A percentile compares a stretch with the other conserved stretches of the same genome.
Conservation (phyloP, 2,113 vertebrate species). For the Bagarius yarrelli region DNA sequence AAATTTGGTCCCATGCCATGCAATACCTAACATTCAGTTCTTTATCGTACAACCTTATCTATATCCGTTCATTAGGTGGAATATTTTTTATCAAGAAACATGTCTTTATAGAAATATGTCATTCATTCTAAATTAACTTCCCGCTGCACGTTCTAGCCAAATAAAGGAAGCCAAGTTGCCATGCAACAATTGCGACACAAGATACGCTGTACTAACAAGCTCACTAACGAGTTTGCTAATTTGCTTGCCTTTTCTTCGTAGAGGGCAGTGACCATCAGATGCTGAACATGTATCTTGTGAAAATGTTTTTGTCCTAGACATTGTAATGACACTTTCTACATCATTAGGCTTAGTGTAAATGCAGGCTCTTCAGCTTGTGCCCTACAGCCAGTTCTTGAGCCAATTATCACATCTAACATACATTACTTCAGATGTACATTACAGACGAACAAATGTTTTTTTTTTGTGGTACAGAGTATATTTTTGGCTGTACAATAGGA, state of each 20-base stretch:
- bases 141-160: background rate
- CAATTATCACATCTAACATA: background rate
- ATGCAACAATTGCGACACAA: constrained; percentile 20
- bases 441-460: background rate
- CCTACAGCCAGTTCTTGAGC: background rate
- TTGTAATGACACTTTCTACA: background rate
- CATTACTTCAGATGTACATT: constrained; percentile 12
- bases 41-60: background rate
- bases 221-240: constrained; percentile 5
- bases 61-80: background rate
- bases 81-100: background rate
- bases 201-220: constrained; percentile 19
- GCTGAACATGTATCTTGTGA: background rate
- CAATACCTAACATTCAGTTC: background rate
- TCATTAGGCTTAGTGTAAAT: constrained; percentile 1
- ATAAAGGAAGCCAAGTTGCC: constrained; percentile 22
- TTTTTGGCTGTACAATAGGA: too few species aligned
- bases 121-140: constrained; percentile 9
- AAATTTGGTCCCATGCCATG: background rate
- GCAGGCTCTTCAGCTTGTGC: background rate
- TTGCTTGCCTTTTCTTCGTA: background rate
- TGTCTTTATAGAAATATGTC: constrained; percentile 9
- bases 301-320: background rate
- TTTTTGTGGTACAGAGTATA: too few species aligned
- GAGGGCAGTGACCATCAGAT: background rate